Conservation (phyloP, 1,140 invertebrate species). For the Drosophila paulistorum region DNA sequence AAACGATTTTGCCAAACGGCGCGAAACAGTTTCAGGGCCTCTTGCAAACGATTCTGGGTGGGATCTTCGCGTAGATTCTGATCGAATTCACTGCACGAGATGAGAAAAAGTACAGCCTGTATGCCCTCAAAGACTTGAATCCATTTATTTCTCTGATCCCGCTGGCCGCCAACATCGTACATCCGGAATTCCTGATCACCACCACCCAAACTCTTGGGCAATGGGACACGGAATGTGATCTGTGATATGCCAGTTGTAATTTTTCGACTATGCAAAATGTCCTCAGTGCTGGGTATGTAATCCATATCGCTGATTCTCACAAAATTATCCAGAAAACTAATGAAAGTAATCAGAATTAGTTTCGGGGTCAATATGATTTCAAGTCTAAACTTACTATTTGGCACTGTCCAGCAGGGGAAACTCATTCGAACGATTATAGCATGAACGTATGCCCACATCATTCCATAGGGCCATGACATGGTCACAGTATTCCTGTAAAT, state of each 20-base stretch:
- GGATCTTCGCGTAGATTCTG: constrained; percentile 89
- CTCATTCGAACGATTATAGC: constrained; percentile 89
- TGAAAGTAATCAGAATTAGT: constrained; percentile 25
- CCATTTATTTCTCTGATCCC: constrained; percentile 93
- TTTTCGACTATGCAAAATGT: constrained; percentile 88
- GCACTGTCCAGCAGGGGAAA: constrained; percentile 92
- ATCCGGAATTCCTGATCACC: constrained; percentile 89
- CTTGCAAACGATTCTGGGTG: constrained; percentile 88
- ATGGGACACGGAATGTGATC: constrained; percentile 88
- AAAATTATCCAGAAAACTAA: constrained; percentile 88
- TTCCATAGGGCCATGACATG: constrained; percentile 86
- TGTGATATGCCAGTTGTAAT: constrained; percentile 89
- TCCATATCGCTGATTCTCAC: constrained; percentile 85
- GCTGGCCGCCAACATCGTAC: constrained; percentile 92
- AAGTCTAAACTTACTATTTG: constrained; percentile 86
- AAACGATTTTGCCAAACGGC: constrained; percentile 92
- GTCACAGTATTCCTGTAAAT: constrained; percentile 88
- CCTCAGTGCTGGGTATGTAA: constrained; percentile 88
- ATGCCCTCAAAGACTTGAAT: constrained; percentile 93
- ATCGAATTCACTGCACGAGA: constrained; percentile 91
- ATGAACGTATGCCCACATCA: constrained; percentile 88
- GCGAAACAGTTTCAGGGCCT: constrained; percentile 88
- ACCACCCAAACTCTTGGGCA: constrained; percentile 87
- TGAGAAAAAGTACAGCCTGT: constrained; percentile 90
- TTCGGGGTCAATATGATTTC: neutral